Evolutionary conservation across 2,888 invertebrate species (phyloP).

Genomic region (Rhaphigaster nebulosa): DNA sequence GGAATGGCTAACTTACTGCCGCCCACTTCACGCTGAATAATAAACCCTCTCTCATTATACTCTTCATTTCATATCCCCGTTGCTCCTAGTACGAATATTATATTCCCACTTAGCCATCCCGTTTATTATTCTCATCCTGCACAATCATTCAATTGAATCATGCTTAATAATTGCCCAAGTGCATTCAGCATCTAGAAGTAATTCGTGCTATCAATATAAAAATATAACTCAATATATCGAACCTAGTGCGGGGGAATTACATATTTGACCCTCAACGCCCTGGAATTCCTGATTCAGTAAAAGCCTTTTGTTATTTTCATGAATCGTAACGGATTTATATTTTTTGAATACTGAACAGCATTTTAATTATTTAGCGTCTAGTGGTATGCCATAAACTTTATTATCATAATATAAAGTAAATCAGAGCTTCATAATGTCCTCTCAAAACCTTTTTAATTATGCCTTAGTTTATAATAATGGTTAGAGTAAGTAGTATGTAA

Average conservation of each 20-base stretch:
- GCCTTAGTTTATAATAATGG: no score
- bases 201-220: not conserved
- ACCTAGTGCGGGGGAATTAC: not conserved
- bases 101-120: not conserved
- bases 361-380: no score
- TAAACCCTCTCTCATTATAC: constrained; percentile 7
- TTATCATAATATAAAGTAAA: no score
- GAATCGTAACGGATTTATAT: no score
- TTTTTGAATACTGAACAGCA: no score
- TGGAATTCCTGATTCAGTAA: no score
- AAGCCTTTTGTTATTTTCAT: no score
- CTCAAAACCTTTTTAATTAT: no score
- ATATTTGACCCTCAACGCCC: no score
- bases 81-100: constrained; percentile 22
- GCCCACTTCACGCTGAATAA: constrained; percentile 37
- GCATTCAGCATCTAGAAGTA: not conserved
- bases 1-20: not conserved
- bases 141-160: not conserved
- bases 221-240: not conserved
- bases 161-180: not conserved
- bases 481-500: no score
- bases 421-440: no score
- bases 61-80: not conserved
- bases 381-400: no score
- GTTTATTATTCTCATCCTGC: not conserved